These are phyloP conservation scores for Scaptomyza caliginosa DNA, from an alignment of 2,888 invertebrate species.

Conservation along the genomic window DNA sequence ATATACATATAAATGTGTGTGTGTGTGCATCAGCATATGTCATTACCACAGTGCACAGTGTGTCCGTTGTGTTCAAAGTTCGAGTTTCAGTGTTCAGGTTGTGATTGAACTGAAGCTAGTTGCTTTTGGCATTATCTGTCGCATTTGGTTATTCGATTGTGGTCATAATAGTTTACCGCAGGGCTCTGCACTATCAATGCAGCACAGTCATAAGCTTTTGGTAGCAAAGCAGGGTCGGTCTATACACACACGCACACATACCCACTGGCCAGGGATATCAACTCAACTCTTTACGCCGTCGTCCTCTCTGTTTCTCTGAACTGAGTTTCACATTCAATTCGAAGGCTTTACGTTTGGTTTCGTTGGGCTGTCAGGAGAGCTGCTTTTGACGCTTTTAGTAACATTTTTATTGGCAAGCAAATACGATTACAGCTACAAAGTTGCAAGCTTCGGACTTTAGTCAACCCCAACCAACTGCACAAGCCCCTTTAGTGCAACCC, in stretches of 20 bases:
- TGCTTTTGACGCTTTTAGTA: constrained; percentile 43
- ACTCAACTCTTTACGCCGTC: neutral
- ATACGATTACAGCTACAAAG: constrained; percentile 52
- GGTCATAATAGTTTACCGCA: constrained; percentile 67
- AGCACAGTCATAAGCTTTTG: neutral
- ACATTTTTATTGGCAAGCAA: constrained; percentile 66
- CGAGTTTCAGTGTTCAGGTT: constrained; percentile 7
- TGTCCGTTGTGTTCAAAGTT: neutral
- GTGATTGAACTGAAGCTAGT: constrained; percentile 21
- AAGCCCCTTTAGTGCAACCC: neutral
- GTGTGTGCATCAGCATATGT: constrained; percentile 4
- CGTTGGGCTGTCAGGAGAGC: constrained; percentile 8
- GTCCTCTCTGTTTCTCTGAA: neutral
- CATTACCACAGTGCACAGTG: neutral
- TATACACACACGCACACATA: constrained; percentile 31
- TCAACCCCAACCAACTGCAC: neutral
- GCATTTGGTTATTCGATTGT: constrained; percentile 69
- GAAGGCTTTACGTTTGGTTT: constrained; percentile 1
- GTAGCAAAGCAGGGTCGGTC: neutral
- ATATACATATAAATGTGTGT: too few species aligned
- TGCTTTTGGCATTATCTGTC: constrained; percentile 31
- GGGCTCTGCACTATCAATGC: constrained; percentile 45
- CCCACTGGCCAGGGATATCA: constrained; percentile 2
- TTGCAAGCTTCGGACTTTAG: constrained; percentile 21
- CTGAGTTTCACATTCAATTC: constrained; percentile 10